These are phyloP conservation scores for Terrapene triunguis DNA, from an alignment of 2,113 vertebrate genomes.

Conservation along the genomic window DNA sequence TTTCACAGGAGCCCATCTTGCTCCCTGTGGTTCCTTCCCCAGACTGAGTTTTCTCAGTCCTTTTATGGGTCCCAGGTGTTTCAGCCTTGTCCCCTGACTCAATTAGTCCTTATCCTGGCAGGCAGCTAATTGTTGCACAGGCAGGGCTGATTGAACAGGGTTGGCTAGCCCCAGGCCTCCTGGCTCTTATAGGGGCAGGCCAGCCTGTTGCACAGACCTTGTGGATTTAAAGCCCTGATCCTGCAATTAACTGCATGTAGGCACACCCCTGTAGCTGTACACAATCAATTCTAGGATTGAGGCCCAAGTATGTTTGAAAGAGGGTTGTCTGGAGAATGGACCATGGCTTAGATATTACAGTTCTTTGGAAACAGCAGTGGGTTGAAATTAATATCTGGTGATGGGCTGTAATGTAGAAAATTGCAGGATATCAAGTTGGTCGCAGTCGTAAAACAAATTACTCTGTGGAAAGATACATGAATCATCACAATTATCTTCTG, in stretches of 20 bases:
- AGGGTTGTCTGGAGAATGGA: conserved; percentile 17
- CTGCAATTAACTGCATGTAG: background rate
- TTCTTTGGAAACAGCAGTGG: background rate
- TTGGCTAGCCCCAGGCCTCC: background rate
- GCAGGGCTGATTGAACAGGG: background rate
- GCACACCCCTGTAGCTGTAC: rapidly evolving
- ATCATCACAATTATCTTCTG: background rate
- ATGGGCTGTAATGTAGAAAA: conserved; percentile 10
- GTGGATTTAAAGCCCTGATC: background rate
- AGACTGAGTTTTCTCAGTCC: background rate
- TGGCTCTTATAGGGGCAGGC: background rate
- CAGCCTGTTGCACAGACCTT: background rate
- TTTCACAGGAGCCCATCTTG: background rate
- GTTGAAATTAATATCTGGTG: conserved; percentile 4
- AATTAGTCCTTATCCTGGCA: background rate
- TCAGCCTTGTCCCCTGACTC: background rate
- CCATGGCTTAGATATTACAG: background rate
- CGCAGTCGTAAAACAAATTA: background rate
- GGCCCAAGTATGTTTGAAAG: conserved; percentile 1
- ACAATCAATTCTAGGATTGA: background rate
- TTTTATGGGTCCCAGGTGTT: background rate
- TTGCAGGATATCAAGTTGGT: background rate
- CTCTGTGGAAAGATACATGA: conserved; percentile 2
- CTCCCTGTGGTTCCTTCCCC: background rate
- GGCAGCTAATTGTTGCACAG: no score